Percentiles rank a stretch among this genome's conserved stretches.
phyloP scores from a whole-genome alignment of 2,797 vertebrate species.

The Sardinella longiceps region DNA sequence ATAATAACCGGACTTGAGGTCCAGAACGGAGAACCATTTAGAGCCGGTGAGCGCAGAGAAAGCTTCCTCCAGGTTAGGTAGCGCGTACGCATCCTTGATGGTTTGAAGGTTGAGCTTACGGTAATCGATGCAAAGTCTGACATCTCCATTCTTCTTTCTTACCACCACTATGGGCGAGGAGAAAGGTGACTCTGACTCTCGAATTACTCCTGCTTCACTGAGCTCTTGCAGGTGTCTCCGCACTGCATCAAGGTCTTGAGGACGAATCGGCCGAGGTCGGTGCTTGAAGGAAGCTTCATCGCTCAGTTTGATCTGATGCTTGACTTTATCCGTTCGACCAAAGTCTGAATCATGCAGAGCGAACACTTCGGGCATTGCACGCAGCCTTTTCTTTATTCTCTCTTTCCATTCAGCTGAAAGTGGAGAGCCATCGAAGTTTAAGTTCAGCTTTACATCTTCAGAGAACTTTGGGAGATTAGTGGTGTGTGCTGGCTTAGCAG shows the following conservation, averaged over 20 bases:
- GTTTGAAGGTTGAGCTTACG: background rate
- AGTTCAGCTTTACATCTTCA: background rate
- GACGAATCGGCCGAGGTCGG: no score
- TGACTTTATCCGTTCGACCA: background rate
- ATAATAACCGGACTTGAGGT: background rate
- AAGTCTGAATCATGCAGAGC: background rate
- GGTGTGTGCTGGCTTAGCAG: background rate
- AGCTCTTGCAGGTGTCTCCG: background rate
- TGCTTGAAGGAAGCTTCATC: background rate
- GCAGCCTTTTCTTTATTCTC: background rate
- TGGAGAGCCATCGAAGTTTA: background rate
- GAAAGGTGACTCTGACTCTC: conserved; percentile 23
- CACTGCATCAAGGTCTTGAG: no score
- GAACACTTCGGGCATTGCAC: background rate
- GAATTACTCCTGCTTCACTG: background rate
- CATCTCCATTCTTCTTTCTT: background rate
- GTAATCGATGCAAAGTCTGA: background rate
- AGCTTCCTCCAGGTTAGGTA: background rate
- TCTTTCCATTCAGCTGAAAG: background rate
- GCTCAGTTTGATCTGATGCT: background rate
- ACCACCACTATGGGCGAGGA: background rate
- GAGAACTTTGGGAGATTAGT: background rate
- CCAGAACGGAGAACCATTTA: background rate
- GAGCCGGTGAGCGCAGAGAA: background rate
- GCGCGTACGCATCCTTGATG: background rate